Evolutionary conservation across 2,888 invertebrate genomes (phyloP).

Genomic region (Cerastoderma edule): DNA sequence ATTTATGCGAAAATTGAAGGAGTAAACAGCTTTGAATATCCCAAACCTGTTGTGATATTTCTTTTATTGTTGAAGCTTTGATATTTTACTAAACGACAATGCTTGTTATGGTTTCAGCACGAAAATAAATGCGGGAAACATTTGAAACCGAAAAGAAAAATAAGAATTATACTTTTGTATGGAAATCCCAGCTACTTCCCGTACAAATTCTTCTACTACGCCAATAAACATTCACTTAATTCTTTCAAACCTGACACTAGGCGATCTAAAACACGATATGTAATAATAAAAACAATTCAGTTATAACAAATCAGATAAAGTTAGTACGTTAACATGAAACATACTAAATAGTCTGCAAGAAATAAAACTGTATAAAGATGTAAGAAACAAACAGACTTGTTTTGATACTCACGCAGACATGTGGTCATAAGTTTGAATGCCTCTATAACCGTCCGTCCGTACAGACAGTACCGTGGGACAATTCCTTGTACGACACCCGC

Average conservation of each 20-base stretch:
- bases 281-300: not conserved
- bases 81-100: too few relatives aligned
- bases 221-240: not conserved
- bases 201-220: too few relatives aligned
- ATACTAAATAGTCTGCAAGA: not conserved
- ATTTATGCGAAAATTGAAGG: too few relatives aligned
- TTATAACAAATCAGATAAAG: not conserved
- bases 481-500: conserved; percentile 38
- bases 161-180: too few relatives aligned
- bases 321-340: not conserved
- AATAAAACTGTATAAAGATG: not conserved
- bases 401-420: conserved; percentile 43
- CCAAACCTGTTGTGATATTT: too few relatives aligned
- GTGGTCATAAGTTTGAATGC: conserved; percentile 25
- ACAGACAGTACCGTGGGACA: conserved; percentile 42
- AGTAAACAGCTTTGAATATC: too few relatives aligned
- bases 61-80: too few relatives aligned
- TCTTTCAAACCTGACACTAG: not conserved
- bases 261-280: not conserved
- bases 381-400: not conserved
- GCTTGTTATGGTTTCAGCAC: too few relatives aligned
- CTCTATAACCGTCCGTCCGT: conserved; percentile 32
- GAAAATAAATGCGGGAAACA: too few relatives aligned
- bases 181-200: too few relatives aligned
- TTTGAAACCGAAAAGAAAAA: too few relatives aligned